Base-by-base conservation (phyloP, 2,797 vertebrate species). In the Lycodopsis pacificus region DNA sequence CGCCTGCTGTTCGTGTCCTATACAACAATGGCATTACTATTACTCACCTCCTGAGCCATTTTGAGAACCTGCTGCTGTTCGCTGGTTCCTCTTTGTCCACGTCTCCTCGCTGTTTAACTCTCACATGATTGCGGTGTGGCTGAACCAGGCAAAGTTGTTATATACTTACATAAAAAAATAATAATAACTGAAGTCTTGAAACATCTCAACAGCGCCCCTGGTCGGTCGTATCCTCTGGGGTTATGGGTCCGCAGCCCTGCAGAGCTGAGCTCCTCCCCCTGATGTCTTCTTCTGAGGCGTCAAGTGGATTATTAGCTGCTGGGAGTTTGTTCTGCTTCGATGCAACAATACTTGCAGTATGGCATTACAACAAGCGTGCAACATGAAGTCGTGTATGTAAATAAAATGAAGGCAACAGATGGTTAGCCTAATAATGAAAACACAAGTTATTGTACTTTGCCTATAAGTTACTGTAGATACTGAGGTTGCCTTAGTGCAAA, bases 1-100 rank as follows among this genome's bases (percentile, higher is more conserved):
- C 11, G 6, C 14, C 4, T 76, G 40, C 30, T 57, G 2, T 49
- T 9, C 0, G 8, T 14, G 53, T 68, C 10, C 32, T 15, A 0
- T 15, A 0, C n/a, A 20, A 25, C 27, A 68, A 1, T 2, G 58
- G 34, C 65, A 70, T 76, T 25, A 27, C 5, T 53, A 70, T 76
- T 25, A 27, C 5, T 53, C 76, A 95, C 93, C 91, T 83, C 86
- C 48, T 89, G 83, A 81, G 82, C 77, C 93, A 93, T 93, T 3
- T 0, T 70, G 64, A 58, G 46, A 70, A 77, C 62, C 77, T 64
- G 58, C 34, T 64, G 58, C 34, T 54, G 8, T 12, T 76, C 46
- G 46, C 25, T 58, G 36, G 13, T 53, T 67, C 65, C 54, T 71
- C 61, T 78, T 20, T 12, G 38, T 77, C 68, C 36, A 10, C 19